Evolutionary conservation across 2,888 invertebrate genomes (phyloP).

Genomic region (Hydraecia micacea): DNA sequence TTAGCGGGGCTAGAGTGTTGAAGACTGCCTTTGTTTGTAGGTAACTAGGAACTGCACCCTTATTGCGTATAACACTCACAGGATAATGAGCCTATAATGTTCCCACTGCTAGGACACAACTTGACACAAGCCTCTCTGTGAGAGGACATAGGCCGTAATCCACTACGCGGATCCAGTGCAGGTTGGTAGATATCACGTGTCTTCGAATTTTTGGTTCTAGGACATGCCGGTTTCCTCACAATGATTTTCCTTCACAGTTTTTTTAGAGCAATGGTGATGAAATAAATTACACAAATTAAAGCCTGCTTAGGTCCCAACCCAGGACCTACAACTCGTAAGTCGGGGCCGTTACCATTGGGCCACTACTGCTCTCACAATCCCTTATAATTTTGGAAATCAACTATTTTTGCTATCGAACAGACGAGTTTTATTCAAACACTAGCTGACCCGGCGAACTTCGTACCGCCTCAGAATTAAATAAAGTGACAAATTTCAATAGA

Average conservation of each 20-base stretch:
- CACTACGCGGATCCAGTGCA: neutral
- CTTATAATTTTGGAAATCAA: neutral
- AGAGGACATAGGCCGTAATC: neutral
- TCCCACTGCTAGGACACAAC: neutral
- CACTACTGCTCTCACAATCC: neutral
- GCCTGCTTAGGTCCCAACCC: no score
- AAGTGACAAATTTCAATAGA: no score
- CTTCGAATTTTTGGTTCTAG: neutral
- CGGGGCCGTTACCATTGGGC: neutral
- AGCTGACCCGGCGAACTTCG: no score
- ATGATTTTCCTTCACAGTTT: neutral
- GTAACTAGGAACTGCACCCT: no score
- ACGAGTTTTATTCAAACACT: no score
- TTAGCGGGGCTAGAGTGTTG: conserved; percentile 1
- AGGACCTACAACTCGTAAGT: neutral
- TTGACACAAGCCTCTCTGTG: neutral
- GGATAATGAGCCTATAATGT: neutral
- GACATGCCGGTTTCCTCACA: neutral
- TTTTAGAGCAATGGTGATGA: neutral
- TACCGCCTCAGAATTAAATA: no score
- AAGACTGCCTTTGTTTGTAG: neutral
- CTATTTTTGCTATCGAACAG: no score
- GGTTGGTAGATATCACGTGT: neutral
- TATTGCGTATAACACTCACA: neutral
- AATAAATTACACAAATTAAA: neutral